Percentiles rank a stretch among this genome's conserved stretches.
phyloP scores from a whole-genome alignment of 2,797 vertebrate genomes.

The Rhabdophis nuchalis region DNA sequence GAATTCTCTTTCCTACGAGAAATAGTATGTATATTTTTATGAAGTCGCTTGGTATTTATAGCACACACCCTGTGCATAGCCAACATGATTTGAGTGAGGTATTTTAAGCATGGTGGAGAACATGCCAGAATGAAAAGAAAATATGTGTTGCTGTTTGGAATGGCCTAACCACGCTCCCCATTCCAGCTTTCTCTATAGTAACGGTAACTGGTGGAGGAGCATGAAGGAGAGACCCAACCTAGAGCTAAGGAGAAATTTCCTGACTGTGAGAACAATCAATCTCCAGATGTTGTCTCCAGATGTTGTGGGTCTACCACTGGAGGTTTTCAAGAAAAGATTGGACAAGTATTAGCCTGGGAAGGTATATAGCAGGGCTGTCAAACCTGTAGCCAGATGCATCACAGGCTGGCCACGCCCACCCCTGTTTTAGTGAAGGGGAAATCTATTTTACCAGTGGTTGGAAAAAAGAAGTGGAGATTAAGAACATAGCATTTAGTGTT shows the following conservation, averaged over 20 bases:
- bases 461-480: no score
- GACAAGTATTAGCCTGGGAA: not conserved
- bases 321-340: not conserved
- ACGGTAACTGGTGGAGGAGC: not conserved
- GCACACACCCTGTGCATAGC: not conserved
- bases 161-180: not conserved
- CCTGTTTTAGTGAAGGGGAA: no score
- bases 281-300: not conserved
- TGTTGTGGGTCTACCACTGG: not conserved
- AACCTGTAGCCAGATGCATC: no score
- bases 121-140: not conserved
- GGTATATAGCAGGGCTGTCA: no score
- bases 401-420: no score
- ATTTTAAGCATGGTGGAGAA: not conserved
- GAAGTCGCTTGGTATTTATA: not conserved
- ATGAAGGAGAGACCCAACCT: not conserved
- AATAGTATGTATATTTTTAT: conserved; percentile 8
- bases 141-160: not conserved
- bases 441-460: no score
- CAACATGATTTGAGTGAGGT: not conserved
- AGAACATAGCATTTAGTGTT: no score
- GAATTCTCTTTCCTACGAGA: not conserved
- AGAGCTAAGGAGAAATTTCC: not conserved
- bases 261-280: not conserved
- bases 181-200: not conserved